Evolutionary conservation across 2,797 vertebrate genomes (phyloP).

Genomic region (Trachops cirrhosus): DNA sequence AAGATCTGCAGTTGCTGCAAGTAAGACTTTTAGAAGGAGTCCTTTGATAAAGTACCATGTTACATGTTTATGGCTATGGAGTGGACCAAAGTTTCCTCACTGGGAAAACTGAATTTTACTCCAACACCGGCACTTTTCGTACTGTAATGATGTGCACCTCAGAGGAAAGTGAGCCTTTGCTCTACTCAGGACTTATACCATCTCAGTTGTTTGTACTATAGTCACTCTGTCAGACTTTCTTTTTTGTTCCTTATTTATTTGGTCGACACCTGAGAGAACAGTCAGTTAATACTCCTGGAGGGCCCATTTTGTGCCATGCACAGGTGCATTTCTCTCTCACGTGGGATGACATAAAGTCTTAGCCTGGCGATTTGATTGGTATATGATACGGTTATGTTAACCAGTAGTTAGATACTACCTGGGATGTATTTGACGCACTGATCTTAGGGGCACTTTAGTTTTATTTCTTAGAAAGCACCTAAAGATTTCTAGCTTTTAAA

Average conservation of each 20-base stretch:
- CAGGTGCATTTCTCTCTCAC: not conserved
- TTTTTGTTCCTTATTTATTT: not conserved
- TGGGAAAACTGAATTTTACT: not conserved
- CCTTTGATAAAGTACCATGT: not conserved
- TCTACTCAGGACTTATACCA: not conserved
- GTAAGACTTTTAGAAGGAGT: not conserved
- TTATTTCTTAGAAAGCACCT: not conserved
- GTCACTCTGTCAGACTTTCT: not conserved
- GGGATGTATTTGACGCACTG: not conserved
- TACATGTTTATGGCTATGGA: not conserved
- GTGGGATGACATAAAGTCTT: not conserved
- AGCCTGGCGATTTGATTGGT: not conserved
- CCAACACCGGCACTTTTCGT: not conserved
- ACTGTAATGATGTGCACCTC: not conserved
- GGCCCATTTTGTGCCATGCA: not conserved
- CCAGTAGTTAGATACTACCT: not conserved
- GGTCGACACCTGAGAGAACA: not conserved
- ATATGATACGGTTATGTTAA: not conserved
- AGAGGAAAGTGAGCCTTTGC: not conserved
- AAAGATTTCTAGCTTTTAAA: not conserved
- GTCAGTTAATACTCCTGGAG: not conserved
- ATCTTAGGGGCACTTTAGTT: not conserved
- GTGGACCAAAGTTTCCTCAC: not conserved
- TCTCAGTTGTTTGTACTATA: not conserved
- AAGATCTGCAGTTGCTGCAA: not conserved